phyloP scores from a whole-genome alignment of 2,113 vertebrate genomes.

The Leuciscus idus region DNA sequence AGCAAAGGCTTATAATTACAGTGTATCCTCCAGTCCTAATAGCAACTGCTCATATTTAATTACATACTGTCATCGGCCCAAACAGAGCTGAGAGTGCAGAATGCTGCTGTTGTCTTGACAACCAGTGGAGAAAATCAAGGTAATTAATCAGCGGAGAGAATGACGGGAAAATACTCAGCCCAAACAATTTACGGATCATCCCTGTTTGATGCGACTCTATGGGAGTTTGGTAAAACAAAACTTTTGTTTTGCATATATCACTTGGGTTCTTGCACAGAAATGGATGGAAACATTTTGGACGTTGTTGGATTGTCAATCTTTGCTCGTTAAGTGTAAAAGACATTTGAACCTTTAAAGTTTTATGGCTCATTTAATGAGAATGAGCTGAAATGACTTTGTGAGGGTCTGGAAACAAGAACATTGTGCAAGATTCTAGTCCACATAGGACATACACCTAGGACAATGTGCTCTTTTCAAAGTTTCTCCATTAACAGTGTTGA shows the following conservation, averaged over 20 bases:
- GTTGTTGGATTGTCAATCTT: not conserved
- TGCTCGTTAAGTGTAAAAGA: not conserved
- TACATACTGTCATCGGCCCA: slow-evolving; percentile 47
- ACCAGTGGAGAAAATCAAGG: slow-evolving; percentile 44
- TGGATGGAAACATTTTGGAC: not conserved
- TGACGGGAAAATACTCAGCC: slow-evolving; percentile 25
- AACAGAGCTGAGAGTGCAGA: slow-evolving; percentile 28
- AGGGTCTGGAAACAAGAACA: not conserved
- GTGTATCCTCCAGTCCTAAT: slow-evolving; percentile 24
- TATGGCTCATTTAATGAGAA: not conserved
- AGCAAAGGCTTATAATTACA: slow-evolving; percentile 51
- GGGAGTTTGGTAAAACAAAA: not conserved
- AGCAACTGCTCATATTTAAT: slow-evolving; percentile 52
- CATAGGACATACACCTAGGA: not conserved
- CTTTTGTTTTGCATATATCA: not conserved
- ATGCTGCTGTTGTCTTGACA: slow-evolving; percentile 50
- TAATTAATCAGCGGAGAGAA: slow-evolving; percentile 51
- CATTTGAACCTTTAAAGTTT: not conserved
- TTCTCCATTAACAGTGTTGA: not conserved
- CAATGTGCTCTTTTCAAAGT: not conserved
- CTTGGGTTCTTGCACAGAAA: no score
- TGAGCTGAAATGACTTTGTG: not conserved
- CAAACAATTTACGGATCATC: slow-evolving; percentile 50
- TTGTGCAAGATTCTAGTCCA: not conserved
- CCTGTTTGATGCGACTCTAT: not conserved